Conservation (phyloP, 2,888 invertebrate genomes). For the Branchipolynoe longqiensis region DNA sequence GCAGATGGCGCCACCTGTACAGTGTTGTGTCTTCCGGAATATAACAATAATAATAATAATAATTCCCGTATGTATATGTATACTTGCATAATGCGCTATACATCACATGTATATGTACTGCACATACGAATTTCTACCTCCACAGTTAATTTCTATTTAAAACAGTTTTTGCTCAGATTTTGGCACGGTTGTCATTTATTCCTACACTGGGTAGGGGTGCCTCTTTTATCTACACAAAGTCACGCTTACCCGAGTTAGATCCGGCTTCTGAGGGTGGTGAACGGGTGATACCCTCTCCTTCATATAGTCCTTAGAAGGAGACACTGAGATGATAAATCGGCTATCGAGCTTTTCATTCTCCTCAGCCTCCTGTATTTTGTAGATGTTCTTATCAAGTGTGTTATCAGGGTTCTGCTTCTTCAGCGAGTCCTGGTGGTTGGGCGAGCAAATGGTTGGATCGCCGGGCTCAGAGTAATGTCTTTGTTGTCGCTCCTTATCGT, state of each 20-base stretch:
- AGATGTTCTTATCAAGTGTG: background rate
- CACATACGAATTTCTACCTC: too few relatives aligned
- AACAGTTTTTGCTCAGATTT: too few relatives aligned
- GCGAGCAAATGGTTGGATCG: constrained; percentile 9
- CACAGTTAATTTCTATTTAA: too few relatives aligned
- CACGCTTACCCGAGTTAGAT: constrained; percentile 49
- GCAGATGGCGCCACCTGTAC: too few relatives aligned
- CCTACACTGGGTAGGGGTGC: too few relatives aligned
- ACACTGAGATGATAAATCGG: constrained; percentile 45
- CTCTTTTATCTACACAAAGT: background rate
- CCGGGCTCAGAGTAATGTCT: constrained; percentile 25
- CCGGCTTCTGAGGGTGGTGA: constrained; percentile 39
- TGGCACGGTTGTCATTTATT: too few relatives aligned
- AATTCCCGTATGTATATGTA: too few relatives aligned
- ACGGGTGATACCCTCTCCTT: constrained; percentile 40
- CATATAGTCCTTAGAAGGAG: constrained; percentile 34
- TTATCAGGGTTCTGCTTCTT: background rate
- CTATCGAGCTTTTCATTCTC: constrained; percentile 44
- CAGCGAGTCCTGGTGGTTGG: background rate
- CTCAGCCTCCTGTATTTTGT: constrained; percentile 24
- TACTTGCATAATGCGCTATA: too few relatives aligned
- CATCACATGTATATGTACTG: too few relatives aligned
- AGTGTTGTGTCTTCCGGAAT: too few relatives aligned
- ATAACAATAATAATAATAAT: too few relatives aligned
- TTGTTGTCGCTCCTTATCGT: constrained; percentile 34